These are phyloP conservation scores for Solenodon paradoxus DNA, from an alignment of 2,113 vertebrate genomes.

Conservation along the genomic window DNA sequence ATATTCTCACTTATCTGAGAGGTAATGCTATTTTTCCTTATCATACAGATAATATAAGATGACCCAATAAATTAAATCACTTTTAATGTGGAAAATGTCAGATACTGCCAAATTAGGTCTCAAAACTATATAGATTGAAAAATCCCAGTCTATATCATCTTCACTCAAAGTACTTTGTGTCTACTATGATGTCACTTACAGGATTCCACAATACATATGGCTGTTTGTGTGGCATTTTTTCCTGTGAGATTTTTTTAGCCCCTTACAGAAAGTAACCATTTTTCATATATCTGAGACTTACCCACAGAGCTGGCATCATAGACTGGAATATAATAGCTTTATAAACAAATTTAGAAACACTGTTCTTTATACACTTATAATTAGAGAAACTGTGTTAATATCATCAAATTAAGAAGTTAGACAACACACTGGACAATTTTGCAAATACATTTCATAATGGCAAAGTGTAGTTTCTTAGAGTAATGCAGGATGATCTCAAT, in stretches of 20 bases:
- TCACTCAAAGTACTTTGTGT: neutral
- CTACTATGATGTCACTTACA: neutral
- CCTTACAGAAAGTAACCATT: neutral
- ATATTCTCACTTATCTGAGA: neutral
- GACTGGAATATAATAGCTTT: slow-evolving; percentile 8
- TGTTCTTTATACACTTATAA: neutral
- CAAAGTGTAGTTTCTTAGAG: neutral
- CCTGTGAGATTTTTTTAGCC: neutral
- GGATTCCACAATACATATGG: neutral
- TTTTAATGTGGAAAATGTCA: neutral
- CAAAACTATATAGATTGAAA: neutral
- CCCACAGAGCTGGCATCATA: neutral
- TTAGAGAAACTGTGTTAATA: slow-evolving; percentile 23
- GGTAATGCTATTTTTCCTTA: neutral
- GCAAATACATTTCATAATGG: neutral
- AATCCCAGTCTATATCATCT: neutral
- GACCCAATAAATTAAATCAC: neutral
- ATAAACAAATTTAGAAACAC: slow-evolving; percentile 5
- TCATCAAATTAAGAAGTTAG: neutral
- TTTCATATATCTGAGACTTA: neutral
- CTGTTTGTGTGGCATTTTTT: neutral
- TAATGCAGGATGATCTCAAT: slow-evolving; percentile 29
- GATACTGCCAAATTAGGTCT: neutral
- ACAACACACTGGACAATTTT: neutral
- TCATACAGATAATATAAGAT: neutral